Conservation (phyloP, 1,140 invertebrate genomes). For the Gonatopus flavifemur region DNA sequence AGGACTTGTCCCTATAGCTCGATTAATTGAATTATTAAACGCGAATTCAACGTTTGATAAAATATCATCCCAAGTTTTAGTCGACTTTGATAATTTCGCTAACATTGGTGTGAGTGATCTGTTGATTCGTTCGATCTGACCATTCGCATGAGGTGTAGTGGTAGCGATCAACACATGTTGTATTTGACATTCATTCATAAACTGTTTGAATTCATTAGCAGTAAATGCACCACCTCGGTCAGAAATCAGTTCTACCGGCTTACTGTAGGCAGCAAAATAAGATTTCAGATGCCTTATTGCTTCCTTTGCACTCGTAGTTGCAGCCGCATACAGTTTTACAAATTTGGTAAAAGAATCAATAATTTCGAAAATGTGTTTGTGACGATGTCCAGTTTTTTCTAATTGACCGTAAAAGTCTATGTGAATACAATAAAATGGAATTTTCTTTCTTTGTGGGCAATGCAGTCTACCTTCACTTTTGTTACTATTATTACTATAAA, state of each 20-base stretch:
- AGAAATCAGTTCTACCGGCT: neutral
- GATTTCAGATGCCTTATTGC: no score
- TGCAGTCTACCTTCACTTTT: neutral
- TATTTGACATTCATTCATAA: neutral
- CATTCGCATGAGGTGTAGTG: conserved; percentile 37
- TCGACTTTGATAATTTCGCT: no score
- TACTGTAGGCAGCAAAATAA: neutral
- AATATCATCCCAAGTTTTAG: conserved; percentile 4
- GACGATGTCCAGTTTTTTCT: neutral
- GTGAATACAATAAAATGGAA: neutral
- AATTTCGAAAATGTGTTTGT: neutral
- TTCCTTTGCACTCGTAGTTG: no score
- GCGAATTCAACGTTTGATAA: neutral
- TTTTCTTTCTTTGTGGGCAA: no score
- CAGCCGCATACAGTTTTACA: no score
- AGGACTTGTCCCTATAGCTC: neutral
- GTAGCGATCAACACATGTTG: neutral
- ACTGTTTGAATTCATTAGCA: neutral
- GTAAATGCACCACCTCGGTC: neutral
- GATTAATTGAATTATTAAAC: neutral
- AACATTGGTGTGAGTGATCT: no score
- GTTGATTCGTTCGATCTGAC: conserved; percentile 39
- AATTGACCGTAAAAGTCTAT: neutral
- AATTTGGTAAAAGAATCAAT: no score
- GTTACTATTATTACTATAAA: no score